These are phyloP conservation scores for Champsocephalus gunnari DNA, from an alignment of 2,797 vertebrate genomes.

Conservation along the genomic window DNA sequence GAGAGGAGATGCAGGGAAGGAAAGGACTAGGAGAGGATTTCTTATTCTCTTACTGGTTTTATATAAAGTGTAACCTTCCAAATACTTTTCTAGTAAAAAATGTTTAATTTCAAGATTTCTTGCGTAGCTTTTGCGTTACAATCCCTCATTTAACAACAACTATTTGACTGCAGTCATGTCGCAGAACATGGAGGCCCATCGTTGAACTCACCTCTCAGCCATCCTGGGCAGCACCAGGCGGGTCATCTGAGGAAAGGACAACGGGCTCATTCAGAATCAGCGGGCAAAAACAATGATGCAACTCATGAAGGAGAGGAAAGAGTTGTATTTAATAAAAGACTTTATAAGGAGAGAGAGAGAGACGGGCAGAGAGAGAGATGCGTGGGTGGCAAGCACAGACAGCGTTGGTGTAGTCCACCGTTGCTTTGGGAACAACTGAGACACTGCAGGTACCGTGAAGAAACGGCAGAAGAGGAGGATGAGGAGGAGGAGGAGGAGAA, in stretches of 20 bases:
- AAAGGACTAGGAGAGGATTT: conserved; percentile 57
- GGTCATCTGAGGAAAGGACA: conserved; percentile 89
- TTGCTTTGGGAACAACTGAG: conserved; percentile 85
- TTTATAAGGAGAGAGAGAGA: conserved; percentile 16
- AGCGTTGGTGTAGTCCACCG: conserved; percentile 84
- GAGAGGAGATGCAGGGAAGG: conserved; percentile 66
- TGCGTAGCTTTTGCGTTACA: not conserved
- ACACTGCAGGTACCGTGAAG: conserved; percentile 79
- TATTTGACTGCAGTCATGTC: conserved; percentile 61
- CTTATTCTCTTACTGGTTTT: conserved; percentile 1
- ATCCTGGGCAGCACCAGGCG: conserved; percentile 94
- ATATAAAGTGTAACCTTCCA: conserved; percentile 10
- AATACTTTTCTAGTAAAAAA: not conserved
- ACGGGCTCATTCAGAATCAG: conserved; percentile 16
- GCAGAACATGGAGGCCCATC: conserved; percentile 53
- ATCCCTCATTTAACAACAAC: conserved; percentile 16
- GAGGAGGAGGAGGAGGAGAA: conserved; percentile 3
- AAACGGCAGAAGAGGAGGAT: conserved; percentile 57
- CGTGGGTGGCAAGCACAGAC: conserved; percentile 82
- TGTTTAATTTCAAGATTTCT: not conserved
- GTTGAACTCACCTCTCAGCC: conserved; percentile 91
- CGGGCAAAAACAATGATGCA: conserved; percentile 13
- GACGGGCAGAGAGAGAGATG: conserved; percentile 54
- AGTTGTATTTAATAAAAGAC: conserved; percentile 22
- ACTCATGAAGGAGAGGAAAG: conserved; percentile 22